phyloP scores from a whole-genome alignment of 2,888 invertebrate genomes.

The Theodoxus fluviatilis region DNA sequence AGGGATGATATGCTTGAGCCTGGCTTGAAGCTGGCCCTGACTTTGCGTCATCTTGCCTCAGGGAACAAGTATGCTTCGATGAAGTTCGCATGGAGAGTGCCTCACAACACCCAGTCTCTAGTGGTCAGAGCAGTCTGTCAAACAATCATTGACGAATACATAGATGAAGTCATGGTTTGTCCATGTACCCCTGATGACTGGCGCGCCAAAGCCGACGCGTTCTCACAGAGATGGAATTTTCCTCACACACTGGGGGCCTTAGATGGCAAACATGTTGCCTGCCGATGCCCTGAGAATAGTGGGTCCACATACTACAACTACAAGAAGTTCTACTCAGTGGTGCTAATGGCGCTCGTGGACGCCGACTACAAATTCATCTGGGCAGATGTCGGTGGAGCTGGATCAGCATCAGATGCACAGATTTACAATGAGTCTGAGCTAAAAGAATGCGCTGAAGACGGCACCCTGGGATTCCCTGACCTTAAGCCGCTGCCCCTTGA shows the following conservation, averaged over 20 bases:
- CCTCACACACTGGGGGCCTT: slow-evolving; percentile 27
- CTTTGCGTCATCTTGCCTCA: slow-evolving; percentile 35
- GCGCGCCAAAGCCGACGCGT: slow-evolving; percentile 26
- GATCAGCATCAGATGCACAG: slow-evolving; percentile 29
- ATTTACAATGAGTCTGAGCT: slow-evolving; percentile 32
- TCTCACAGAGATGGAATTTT: slow-evolving; percentile 25
- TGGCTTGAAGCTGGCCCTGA: slow-evolving; percentile 30
- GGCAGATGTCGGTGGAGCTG: slow-evolving; percentile 32
- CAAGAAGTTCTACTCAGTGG: slow-evolving; percentile 27
- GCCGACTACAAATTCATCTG: slow-evolving; percentile 38
- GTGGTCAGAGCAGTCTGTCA: slow-evolving; percentile 36
- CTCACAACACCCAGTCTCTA: slow-evolving; percentile 36
- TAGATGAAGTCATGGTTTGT: slow-evolving; percentile 28
- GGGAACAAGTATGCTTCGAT: slow-evolving; percentile 35
- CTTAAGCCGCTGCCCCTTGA: slow-evolving; percentile 36
- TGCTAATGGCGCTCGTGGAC: slow-evolving; percentile 31
- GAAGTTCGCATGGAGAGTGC: slow-evolving; percentile 35
- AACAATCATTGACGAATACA: slow-evolving; percentile 34
- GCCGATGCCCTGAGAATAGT: slow-evolving; percentile 22
- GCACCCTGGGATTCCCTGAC: slow-evolving; percentile 30
- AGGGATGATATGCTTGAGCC: slow-evolving; percentile 30
- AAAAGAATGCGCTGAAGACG: slow-evolving; percentile 28
- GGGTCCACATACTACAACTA: slow-evolving; percentile 32
- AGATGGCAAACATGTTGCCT: slow-evolving; percentile 31
- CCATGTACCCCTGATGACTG: slow-evolving; percentile 30